phyloP scores from a whole-genome alignment of 2,113 vertebrate species.

The Megaleporinus macrocephalus region DNA sequence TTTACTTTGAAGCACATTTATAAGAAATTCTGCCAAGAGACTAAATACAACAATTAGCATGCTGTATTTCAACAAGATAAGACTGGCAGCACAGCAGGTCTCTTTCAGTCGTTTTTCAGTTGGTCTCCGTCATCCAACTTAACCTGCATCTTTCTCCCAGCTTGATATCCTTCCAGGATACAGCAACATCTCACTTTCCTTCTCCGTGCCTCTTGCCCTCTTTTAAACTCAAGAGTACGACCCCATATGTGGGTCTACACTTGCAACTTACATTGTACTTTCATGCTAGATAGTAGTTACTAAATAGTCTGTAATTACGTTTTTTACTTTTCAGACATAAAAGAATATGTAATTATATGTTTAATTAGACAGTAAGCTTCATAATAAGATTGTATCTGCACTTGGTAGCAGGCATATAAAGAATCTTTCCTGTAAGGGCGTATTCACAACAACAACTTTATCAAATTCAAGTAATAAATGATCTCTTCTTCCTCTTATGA shows the following conservation, averaged over 20 bases:
- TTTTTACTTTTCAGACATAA: too few relatives aligned
- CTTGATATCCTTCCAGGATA: conserved; percentile 66
- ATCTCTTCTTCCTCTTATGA: too few relatives aligned
- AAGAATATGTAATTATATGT: too few relatives aligned
- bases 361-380: too few relatives aligned
- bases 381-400: too few relatives aligned
- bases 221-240: neutral
- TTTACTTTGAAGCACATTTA: conserved; percentile 61
- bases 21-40: conserved; percentile 75
- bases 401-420: too few relatives aligned
- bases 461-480: too few relatives aligned
- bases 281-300: too few relatives aligned
- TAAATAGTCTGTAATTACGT: too few relatives aligned
- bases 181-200: conserved; percentile 21
- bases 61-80: conserved; percentile 67
- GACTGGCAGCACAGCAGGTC: conserved; percentile 64
- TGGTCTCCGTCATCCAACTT: conserved; percentile 72
- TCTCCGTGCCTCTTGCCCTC: neutral
- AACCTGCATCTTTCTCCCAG: conserved; percentile 71
- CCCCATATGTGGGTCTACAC: neutral
- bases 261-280: too few relatives aligned
- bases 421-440: too few relatives aligned
- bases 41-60: conserved; percentile 83
- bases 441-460: too few relatives aligned
- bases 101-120: conserved; percentile 76